phyloP scores from a whole-genome alignment of 1,140 invertebrate genomes.

The Mizuhopecten yessoensis region DNA sequence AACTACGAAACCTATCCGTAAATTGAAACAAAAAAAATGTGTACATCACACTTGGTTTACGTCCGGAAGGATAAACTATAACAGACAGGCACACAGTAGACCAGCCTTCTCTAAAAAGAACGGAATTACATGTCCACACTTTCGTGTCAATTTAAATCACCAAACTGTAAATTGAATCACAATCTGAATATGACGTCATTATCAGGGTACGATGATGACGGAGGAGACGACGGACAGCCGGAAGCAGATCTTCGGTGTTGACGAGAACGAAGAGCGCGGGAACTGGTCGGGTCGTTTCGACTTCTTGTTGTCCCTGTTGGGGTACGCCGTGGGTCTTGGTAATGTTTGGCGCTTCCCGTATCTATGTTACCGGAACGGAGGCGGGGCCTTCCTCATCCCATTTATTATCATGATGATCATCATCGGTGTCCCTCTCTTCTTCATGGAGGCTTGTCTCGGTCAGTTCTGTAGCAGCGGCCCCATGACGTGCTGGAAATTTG shows the following conservation, averaged over 20 bases:
- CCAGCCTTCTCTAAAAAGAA: no score
- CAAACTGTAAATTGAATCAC: no score
- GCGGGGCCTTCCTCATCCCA: conserved; percentile 89
- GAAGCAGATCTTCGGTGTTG: conserved; percentile 71
- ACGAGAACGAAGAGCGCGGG: conserved; percentile 86
- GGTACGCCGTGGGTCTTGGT: conserved; percentile 94
- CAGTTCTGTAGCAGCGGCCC: conserved; percentile 91
- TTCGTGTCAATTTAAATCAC: no score
- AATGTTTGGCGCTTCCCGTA: conserved; percentile 97
- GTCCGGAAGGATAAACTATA: no score
- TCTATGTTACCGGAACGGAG: conserved; percentile 82
- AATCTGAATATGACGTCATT: neutral
- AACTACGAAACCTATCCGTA: no score
- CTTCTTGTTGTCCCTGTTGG: conserved; percentile 94
- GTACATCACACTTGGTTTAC: no score
- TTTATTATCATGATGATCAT: conserved; percentile 87
- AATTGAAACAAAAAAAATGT: no score
- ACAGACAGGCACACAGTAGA: no score
- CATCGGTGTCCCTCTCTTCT: conserved; percentile 89
- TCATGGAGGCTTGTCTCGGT: conserved; percentile 91
- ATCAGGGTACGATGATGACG: conserved; percentile 62
- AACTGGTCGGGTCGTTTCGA: conserved; percentile 95
- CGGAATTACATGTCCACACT: no score
- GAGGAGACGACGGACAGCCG: conserved; percentile 62
- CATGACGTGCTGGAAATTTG: conserved; percentile 91